Base-by-base conservation (phyloP, 92 coral and sea anemone species). In the Epizoanthus rinbou region DNA sequence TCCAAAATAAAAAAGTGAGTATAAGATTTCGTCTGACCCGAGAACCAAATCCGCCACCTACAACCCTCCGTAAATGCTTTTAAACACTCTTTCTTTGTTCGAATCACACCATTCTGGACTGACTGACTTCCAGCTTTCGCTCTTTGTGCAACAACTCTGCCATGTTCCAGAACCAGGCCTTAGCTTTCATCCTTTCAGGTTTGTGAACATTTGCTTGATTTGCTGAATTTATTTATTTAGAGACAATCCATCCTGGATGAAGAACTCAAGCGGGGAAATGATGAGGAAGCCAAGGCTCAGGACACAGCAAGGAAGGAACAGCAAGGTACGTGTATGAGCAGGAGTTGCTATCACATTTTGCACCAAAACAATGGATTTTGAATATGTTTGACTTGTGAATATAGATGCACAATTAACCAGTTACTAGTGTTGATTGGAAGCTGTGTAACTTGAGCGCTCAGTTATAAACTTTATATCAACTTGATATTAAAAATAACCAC, bases 281-380 rank as follows among this genome's bases (percentile, higher is more conserved):
- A 65, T 65, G 70, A 65, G 41, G 70, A 65, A 65, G 41, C 41
- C 41, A 65, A 65, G 70, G 39, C 70, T 65, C 70, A 21, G 70
- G 70, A 65, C 41, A 65, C 43, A 65, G 70, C 70, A 65, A 65
- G 70, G 41, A 65, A 25, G 70, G n/a, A 65, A 65, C 35, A 65
- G 70, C 70, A 65, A 65, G 70, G 70, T 65, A 65, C 70, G 13
- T 65, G n/a, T 64, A 64, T 65, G 70, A 4, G 33, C 13, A 23
- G 69, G 69, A 64, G 69, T 24, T n/a, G 7, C 70, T 25, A 65
- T 25, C 33, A 5, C 70, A 19, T 14, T 65, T 65, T 65, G 70
- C 70, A 65, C 69, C 69, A 63, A 63, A 19, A 63, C 69, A 63
- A 63, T 19, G 69, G 3, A 63, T 19, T 63, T 63, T 63, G 6